phyloP scores from a whole-genome alignment of 2,797 vertebrate genomes.

The Pangasius krempfi region DNA sequence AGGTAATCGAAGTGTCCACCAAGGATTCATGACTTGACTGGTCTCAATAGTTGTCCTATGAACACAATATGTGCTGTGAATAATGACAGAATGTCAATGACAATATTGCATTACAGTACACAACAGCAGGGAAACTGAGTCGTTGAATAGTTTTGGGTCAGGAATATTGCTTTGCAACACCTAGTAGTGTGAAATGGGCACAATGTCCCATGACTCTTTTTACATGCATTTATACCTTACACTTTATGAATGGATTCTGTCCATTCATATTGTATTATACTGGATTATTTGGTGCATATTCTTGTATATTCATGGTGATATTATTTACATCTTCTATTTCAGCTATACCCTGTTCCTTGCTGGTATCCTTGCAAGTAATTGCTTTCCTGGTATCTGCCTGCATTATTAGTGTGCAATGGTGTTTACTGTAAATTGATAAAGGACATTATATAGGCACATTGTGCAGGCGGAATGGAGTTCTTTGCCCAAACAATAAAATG shows the following conservation, averaged over 20 bases:
- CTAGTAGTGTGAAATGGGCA: conserved; percentile 66
- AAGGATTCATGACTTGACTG: conserved; percentile 52
- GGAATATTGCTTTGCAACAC: conserved; percentile 67
- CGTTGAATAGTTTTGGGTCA: conserved; percentile 61
- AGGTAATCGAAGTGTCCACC: conserved; percentile 64
- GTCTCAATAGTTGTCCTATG: conserved; percentile 46
- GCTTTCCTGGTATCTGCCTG: conserved; percentile 74
- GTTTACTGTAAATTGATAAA: conserved; percentile 80
- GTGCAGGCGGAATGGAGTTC: conserved; percentile 56
- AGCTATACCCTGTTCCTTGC: conserved; percentile 68
- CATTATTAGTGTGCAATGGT: conserved; percentile 72
- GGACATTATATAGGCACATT: conserved; percentile 74
- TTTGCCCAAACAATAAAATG: conserved; percentile 50
- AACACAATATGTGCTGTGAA: conserved; percentile 53
- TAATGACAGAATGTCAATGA: conserved; percentile 52
- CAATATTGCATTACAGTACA: conserved; percentile 53
- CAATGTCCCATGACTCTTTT: conserved; percentile 65
- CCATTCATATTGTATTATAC: conserved; percentile 63
- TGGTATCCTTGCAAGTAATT: conserved; percentile 69
- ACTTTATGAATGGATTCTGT: conserved; percentile 70
- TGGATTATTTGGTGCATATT: conserved; percentile 54
- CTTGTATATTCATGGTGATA: conserved; percentile 64
- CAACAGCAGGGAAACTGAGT: conserved; percentile 57
- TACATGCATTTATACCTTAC: conserved; percentile 62
- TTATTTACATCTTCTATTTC: conserved; percentile 72